These are phyloP conservation scores for Phylloscopus collybita DNA, from an alignment of 2,797 vertebrate genomes.

Conservation along the genomic window DNA sequence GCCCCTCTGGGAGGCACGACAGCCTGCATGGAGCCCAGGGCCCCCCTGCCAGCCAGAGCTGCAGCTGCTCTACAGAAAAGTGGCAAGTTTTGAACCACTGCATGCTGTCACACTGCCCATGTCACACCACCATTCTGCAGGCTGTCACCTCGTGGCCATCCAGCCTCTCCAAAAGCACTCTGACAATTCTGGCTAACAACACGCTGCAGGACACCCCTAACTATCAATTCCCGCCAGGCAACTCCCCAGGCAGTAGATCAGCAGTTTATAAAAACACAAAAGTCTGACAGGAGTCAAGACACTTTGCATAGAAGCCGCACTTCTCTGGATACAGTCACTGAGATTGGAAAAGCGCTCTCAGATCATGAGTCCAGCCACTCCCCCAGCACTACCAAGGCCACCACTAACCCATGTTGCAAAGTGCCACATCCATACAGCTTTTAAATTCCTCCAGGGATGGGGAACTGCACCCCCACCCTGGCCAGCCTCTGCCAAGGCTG, in stretches of 20 bases:
- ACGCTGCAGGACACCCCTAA: neutral
- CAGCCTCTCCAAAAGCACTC: neutral
- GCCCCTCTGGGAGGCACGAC: neutral
- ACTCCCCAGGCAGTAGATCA: neutral
- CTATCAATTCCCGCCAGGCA: accelerated
- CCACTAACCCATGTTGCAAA: too few relatives aligned
- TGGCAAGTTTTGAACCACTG: neutral
- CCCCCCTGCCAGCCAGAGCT: neutral
- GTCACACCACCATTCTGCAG: neutral
- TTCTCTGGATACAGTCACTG: neutral
- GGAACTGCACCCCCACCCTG: neutral
- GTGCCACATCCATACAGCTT: neutral
- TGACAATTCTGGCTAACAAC: neutral
- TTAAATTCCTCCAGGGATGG: neutral
- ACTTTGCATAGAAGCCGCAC: neutral
- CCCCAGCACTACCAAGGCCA: neutral
- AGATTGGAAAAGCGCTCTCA: neutral
- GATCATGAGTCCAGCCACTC: neutral
- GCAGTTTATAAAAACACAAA: neutral
- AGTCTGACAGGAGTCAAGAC: neutral
- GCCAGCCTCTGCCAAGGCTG: neutral
- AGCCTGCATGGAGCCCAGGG: neutral
- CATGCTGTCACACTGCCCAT: neutral
- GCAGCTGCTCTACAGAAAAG: neutral
- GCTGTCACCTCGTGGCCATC: neutral